These are phyloP conservation scores for Drosophila anceps DNA, from an alignment of 2,888 invertebrate species.

Conservation along the genomic window DNA sequence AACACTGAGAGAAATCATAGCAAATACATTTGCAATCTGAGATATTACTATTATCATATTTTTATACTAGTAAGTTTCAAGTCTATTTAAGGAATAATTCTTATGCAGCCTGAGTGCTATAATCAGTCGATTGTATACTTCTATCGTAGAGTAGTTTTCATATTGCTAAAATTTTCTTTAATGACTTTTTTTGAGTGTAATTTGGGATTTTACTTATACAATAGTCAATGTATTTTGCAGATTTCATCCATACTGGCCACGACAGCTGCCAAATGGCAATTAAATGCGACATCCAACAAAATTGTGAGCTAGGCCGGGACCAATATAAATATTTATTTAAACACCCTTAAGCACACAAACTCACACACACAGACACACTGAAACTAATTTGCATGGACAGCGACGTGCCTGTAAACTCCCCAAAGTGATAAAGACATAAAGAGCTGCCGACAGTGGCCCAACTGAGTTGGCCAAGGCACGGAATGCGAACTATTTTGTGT, in stretches of 20 bases:
- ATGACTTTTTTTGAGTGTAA: constrained; percentile 10
- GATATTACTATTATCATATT: neutral
- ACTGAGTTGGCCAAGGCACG: constrained; percentile 20
- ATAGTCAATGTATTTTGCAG: constrained; percentile 22
- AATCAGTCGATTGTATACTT: neutral
- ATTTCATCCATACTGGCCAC: constrained; percentile 21
- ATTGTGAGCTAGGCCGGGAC: constrained; percentile 18
- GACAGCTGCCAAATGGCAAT: constrained; percentile 45
- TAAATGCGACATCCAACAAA: constrained; percentile 50
- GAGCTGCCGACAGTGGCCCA: constrained; percentile 41
- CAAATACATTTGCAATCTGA: neutral
- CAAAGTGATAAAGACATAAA: constrained; percentile 64
- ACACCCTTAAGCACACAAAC: constrained; percentile 15
- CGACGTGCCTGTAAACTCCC: constrained; percentile 51
- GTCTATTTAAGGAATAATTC: neutral
- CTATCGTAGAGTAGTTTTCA: neutral
- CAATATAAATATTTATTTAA: constrained; percentile 56
- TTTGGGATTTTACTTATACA: neutral
- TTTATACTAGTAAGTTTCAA: too few species aligned
- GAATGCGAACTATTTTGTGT: constrained; percentile 58
- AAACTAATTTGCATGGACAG: constrained; percentile 55
- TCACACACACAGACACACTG: constrained; percentile 9
- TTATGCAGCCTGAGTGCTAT: neutral
- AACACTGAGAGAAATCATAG: constrained; percentile 4
- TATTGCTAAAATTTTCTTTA: neutral